Evolutionary conservation across 2,888 invertebrate species (phyloP).

Genomic region (Antitype chi): DNA sequence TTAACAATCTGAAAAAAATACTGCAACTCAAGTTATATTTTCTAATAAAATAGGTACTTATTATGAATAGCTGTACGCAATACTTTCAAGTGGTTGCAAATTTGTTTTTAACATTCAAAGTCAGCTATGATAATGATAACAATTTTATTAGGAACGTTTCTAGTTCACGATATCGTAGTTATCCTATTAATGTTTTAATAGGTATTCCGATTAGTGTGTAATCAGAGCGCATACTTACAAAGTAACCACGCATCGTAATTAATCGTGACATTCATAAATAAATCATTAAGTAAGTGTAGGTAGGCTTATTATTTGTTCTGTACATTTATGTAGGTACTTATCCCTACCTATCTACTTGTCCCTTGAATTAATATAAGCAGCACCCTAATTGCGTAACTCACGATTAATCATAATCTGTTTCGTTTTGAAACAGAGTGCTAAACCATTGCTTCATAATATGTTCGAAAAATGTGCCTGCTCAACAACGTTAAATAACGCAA

Average conservation of each 20-base stretch:
- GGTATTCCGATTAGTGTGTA: conserved; percentile 1
- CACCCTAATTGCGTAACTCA: no score
- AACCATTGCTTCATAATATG: no score
- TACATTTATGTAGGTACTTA: no score
- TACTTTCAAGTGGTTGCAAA: conserved; percentile 5
- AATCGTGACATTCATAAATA: conserved; percentile 9
- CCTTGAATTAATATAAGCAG: conserved; percentile 7
- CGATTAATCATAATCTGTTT: no score
- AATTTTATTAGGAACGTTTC: conserved; percentile 22
- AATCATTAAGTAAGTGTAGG: not conserved
- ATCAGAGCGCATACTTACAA: not conserved
- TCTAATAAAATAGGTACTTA: not conserved
- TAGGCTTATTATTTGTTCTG: not conserved
- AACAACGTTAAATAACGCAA: no score
- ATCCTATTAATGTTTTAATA: conserved; percentile 3
- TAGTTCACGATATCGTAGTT: conserved; percentile 12
- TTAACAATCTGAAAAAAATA: not conserved
- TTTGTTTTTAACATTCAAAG: conserved; percentile 14
- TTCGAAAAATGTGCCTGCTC: no score
- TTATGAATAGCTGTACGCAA: no score
- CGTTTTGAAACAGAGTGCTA: no score
- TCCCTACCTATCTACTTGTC: not conserved
- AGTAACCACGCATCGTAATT: not conserved
- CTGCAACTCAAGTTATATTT: not conserved
- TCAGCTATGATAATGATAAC: conserved; percentile 4